These are phyloP conservation scores for Herpailurus yagouaroundi DNA, from an alignment of 2,113 vertebrate genomes.

Conservation along the genomic window DNA sequence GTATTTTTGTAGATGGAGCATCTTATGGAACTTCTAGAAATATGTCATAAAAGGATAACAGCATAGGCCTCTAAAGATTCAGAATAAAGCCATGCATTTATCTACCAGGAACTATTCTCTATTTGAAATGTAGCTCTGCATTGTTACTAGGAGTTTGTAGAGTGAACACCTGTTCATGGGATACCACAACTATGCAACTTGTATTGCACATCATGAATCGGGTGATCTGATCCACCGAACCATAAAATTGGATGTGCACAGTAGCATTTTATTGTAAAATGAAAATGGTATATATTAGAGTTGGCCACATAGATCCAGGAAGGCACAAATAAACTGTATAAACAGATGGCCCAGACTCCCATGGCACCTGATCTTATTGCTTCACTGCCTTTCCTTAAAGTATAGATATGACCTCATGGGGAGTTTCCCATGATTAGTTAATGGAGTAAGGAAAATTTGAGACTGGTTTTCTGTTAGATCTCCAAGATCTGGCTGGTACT, in stretches of 20 bases:
- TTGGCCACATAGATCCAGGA: not conserved
- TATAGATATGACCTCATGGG: not conserved
- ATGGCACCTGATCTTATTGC: not conserved
- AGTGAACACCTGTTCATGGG: constrained; percentile 48
- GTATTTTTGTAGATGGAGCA: not conserved
- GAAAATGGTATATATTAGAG: constrained; percentile 11
- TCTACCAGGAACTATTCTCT: not conserved
- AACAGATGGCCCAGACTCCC: constrained; percentile 39
- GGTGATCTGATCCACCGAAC: constrained; percentile 58
- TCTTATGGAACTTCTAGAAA: not conserved
- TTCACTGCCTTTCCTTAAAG: constrained; percentile 15
- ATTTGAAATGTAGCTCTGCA: not conserved
- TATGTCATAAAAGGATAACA: not conserved
- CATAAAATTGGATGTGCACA: constrained; percentile 59
- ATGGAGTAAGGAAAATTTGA: not conserved
- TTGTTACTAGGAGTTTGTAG: not conserved
- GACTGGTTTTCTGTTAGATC: constrained; percentile 1
- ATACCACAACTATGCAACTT: constrained; percentile 39
- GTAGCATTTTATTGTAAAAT: constrained; percentile 54
- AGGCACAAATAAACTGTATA: constrained; percentile 45
- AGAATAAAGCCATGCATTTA: not conserved
- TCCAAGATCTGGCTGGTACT: not conserved
- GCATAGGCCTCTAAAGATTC: not conserved
- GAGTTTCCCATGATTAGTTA: constrained; percentile 5
- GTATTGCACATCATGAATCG: constrained; percentile 33